phyloP scores from a whole-genome alignment of 2,113 vertebrate genomes.

The Chascanopsetta lugubris region DNA sequence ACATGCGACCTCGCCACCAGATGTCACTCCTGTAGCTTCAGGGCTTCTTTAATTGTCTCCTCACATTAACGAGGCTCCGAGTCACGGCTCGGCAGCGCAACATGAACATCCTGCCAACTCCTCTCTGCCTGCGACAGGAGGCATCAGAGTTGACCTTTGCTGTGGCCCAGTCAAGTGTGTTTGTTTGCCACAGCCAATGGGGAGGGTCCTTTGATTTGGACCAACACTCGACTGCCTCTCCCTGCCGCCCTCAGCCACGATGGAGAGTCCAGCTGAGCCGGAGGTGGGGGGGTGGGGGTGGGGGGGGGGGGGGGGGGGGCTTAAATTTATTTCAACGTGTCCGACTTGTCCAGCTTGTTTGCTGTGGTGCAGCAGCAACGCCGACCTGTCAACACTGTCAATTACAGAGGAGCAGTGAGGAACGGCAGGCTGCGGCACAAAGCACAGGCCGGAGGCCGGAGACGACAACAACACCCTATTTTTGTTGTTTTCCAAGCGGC shows the following conservation, averaged over 20 bases:
- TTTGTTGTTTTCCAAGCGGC: too few species aligned
- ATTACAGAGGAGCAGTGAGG: slow-evolving; percentile 21
- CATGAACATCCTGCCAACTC: background rate
- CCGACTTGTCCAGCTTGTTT: too few species aligned
- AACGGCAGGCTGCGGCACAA: too few species aligned
- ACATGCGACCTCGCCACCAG: too few species aligned
- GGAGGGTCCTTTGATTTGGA: slow-evolving; percentile 15
- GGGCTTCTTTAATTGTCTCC: too few species aligned
- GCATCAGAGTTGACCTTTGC: slow-evolving; percentile 49
- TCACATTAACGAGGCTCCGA: too few species aligned
- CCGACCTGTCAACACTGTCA: slow-evolving; percentile 5
- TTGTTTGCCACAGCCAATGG: slow-evolving; percentile 12
- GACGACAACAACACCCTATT: too few species aligned
- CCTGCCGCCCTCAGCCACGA: background rate
- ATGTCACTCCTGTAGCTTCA: too few species aligned
- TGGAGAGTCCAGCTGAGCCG: slow-evolving; percentile 12
- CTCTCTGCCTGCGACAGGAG: slow-evolving; percentile 10
- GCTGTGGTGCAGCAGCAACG: slow-evolving; percentile 10
- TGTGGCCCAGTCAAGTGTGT: slow-evolving; percentile 28
- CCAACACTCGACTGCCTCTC: slow-evolving; percentile 38
- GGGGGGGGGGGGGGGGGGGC: too few species aligned
- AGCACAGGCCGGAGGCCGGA: too few species aligned
- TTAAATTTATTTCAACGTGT: too few species aligned
- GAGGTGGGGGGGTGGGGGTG: too few species aligned
- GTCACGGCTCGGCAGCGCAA: background rate